phyloP scores from a whole-genome alignment of 1,140 invertebrate species.

The Zaprionus gabonicus region DNA sequence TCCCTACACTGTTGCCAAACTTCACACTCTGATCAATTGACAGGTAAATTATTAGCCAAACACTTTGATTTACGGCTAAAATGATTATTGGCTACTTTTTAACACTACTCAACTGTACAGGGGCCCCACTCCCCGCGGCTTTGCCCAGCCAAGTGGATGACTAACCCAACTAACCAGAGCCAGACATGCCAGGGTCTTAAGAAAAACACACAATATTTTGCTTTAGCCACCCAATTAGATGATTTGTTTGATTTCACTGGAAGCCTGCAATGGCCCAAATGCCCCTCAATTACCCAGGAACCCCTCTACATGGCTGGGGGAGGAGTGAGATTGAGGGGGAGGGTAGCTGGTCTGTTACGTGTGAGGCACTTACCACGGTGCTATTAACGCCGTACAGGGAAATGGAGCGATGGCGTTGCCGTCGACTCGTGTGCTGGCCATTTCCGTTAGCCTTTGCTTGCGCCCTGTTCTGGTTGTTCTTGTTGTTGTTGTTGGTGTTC shows the following conservation, averaged over 20 bases:
- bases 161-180: slow-evolving; percentile 37
- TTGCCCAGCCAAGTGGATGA: slow-evolving; percentile 30
- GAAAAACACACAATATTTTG: slow-evolving; percentile 29
- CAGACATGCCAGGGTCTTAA: slow-evolving; percentile 25
- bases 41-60: not conserved
- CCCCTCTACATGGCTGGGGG: not conserved
- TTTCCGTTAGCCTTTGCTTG: slow-evolving; percentile 60
- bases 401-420: slow-evolving; percentile 73
- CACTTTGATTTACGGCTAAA: slow-evolving; percentile 8
- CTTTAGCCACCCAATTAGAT: slow-evolving; percentile 67
- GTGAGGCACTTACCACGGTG: slow-evolving; percentile 72
- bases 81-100: slow-evolving; percentile 2
- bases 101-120: slow-evolving; percentile 22
- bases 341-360: not conserved
- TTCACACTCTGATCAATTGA: not conserved
- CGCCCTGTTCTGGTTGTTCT: slow-evolving; percentile 54
- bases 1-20: not conserved
- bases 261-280: slow-evolving; percentile 28
- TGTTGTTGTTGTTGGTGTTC: slow-evolving; percentile 52
- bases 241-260: slow-evolving; percentile 74
- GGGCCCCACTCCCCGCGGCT: not conserved
- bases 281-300: not conserved
- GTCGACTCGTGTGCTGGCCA: slow-evolving; percentile 54
- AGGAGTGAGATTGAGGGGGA: not conserved
- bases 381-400: slow-evolving; percentile 77